Conservation (phyloP, 2,888 invertebrate genomes). For the Ditula angustiorana region DNA sequence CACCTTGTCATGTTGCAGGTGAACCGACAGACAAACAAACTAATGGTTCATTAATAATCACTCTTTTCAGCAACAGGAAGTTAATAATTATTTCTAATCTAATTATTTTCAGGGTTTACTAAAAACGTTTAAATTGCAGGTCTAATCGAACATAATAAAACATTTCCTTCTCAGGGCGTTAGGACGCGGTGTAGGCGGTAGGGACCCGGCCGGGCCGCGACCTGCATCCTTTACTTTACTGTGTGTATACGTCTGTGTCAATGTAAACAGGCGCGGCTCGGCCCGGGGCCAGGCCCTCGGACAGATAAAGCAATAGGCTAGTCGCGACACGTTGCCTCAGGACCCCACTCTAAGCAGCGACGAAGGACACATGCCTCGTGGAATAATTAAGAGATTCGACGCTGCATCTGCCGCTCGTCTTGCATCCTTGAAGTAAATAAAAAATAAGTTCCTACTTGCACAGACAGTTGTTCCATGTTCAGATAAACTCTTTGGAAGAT, state of each 20-base stretch:
- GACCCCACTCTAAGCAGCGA: too few species aligned
- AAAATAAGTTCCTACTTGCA: background rate
- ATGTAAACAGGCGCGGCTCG: too few species aligned
- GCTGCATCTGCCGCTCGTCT: background rate
- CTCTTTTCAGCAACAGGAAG: conserved; percentile 70
- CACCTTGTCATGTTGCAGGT: conserved; percentile 35
- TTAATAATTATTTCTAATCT: conserved; percentile 51
- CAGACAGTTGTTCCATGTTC: background rate
- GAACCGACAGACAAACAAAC: conserved; percentile 40
- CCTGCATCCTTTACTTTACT: too few species aligned
- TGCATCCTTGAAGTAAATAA: background rate
- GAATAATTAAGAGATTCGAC: too few species aligned
- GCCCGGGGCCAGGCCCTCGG: too few species aligned
- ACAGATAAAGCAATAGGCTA: too few species aligned
- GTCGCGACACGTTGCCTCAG: too few species aligned
- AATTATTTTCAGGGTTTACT: conserved; percentile 79
- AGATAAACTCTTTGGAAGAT: background rate
- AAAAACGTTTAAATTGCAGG: conserved; percentile 75
- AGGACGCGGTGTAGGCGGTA: conserved; percentile 54
- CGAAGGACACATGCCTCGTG: too few species aligned
- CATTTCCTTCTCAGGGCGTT: conserved; percentile 70
- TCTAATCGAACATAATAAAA: conserved; percentile 57
- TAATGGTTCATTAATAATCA: conserved; percentile 54
- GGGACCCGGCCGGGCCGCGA: conserved; percentile 8
- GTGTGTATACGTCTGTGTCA: too few species aligned